Base-by-base conservation (phyloP, 2,888 invertebrate genomes). In the Acanthosepion pharaonis region DNA sequence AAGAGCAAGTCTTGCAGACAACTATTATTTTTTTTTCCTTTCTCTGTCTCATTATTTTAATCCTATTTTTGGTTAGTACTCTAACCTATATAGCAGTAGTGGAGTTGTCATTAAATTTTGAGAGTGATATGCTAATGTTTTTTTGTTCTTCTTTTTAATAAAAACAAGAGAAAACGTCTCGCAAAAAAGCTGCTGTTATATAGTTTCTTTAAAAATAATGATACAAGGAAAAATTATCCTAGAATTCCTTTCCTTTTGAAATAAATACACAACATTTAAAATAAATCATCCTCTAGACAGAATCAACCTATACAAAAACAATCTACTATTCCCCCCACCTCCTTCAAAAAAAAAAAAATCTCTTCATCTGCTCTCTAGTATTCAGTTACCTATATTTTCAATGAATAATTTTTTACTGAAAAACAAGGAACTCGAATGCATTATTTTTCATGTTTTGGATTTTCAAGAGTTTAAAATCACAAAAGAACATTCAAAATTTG, bases 311-410 rank as follows among this genome's bases (percentile, higher is more conserved):
- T 23, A 59, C 20, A 25, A 59, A 59, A 59, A 59, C 20, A 20
- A 55, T 59, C 23, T 59, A 59, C 23, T 59, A 59, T 59, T 59
- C 25, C 25, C 59, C 59, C 5, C 5, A 5, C 23, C 59, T 25
- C 59, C 1, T 20, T 5, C 59, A 33, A 33, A 33, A 33, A 33
- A 33, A 33, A 42, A 42, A 42, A 42, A 42, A 42, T 42, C 42
- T 42, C 42, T 42, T 55, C 20, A 18, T 20, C 28, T 8, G 28
- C n/a, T 78, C n/a, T 33, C n/a, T n/a, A 8, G 78, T 78, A n/a
- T 78, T 78, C 78, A 78, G 78, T 78, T 78, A 33, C 78, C n/a
- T 78, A 78, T 78, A 78, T 78, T 78, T 78, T 78, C 78, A 78
- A n/a, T 78, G 78, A 78, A 78, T n/a, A 33, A 3, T 78, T 78